Percentiles rank a stretch among this genome's conserved stretches.
These are phyloP conservation scores for Cathartes aura DNA, from an alignment of 2,113 vertebrate genomes.

Conservation along the genomic window DNA sequence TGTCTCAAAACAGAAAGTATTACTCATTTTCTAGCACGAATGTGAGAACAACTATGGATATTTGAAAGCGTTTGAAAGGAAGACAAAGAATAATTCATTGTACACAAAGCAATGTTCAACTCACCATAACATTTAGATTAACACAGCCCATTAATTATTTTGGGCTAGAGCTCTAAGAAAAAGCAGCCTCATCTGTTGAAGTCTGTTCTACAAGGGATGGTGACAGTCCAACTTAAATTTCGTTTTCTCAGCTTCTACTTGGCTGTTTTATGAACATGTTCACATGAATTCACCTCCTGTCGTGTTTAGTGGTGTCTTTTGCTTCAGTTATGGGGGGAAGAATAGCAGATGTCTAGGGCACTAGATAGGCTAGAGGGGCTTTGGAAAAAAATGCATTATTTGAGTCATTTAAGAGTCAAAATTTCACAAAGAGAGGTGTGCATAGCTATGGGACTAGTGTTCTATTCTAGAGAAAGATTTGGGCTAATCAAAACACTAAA, in stretches of 20 bases:
- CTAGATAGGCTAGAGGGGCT: not conserved
- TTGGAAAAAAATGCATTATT: not conserved
- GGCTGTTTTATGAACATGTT: not conserved
- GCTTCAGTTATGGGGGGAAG: not conserved
- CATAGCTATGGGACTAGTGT: not conserved
- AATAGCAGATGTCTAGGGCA: not conserved
- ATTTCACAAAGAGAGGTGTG: not conserved
- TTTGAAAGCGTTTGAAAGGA: not conserved
- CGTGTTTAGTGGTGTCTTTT: not conserved
- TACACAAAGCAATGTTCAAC: not conserved
- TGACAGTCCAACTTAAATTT: not conserved
- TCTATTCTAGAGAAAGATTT: not conserved
- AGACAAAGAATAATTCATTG: constrained; percentile 2
- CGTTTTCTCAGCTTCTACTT: not conserved
- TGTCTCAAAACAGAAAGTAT: not conserved
- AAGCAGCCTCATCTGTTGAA: not conserved
- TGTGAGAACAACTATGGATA: not conserved
- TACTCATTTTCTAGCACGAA: not conserved
- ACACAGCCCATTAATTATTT: not conserved
- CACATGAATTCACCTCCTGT: not conserved
- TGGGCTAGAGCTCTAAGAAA: not conserved
- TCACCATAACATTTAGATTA: constrained; percentile 6
- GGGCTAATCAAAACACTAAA: not conserved
- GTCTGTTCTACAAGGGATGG: not conserved
- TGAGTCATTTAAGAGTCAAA: not conserved